phyloP scores from a whole-genome alignment of 2,888 invertebrate species.

The Oxytorus armatus region DNA sequence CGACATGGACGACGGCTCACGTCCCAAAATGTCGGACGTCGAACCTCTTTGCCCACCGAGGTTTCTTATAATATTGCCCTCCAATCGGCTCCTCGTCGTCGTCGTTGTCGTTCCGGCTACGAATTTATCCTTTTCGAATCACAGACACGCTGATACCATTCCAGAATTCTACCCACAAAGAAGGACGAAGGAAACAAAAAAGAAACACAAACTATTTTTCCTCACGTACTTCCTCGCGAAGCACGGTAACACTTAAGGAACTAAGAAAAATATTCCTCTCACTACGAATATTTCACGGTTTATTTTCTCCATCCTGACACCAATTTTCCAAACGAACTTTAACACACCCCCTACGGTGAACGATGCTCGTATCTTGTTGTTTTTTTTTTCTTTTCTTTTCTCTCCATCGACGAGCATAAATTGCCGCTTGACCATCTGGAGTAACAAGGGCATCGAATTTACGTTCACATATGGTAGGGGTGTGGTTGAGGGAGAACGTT shows the following conservation, averaged over 20 bases:
- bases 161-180: neutral
- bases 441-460: neutral
- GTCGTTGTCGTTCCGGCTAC: slow-evolving; percentile 13
- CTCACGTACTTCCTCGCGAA: slow-evolving; percentile 1
- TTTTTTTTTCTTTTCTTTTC: too few species aligned
- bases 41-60: slow-evolving; percentile 42
- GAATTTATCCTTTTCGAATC: slow-evolving; percentile 28
- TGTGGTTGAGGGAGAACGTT: too few species aligned
- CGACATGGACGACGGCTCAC: slow-evolving; percentile 28
- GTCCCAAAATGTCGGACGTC: slow-evolving; percentile 38
- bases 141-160: slow-evolving; percentile 1
- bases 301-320: neutral
- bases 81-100: slow-evolving; percentile 4
- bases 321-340: slow-evolving; percentile 9
- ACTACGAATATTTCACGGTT: neutral
- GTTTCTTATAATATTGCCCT: slow-evolving; percentile 25
- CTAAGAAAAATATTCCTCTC: slow-evolving; percentile 14
- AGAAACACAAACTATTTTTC: neutral
- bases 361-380: neutral
- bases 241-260: neutral
- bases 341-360: neutral
- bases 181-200: neutral
- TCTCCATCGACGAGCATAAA: neutral
- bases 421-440: slow-evolving; percentile 3
- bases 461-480: neutral